Percentiles rank a stretch among this genome's conserved stretches.
These are phyloP conservation scores for Aradophagus sp. DNA, from an alignment of 1,140 invertebrate species.

Conservation along the genomic window DNA sequence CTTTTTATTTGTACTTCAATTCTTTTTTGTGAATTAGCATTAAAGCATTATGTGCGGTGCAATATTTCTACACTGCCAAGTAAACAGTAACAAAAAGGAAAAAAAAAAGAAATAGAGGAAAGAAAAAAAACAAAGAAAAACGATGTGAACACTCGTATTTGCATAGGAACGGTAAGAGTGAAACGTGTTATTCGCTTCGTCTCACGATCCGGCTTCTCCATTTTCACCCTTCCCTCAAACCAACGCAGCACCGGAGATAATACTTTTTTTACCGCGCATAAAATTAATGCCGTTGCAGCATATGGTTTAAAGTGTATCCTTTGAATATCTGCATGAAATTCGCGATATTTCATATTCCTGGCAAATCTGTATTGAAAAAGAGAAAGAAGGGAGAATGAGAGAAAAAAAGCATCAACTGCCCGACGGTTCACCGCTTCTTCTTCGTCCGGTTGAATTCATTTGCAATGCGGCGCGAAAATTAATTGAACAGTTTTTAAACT, in stretches of 20 bases:
- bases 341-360: slow-evolving; percentile 15
- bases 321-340: slow-evolving; percentile 26
- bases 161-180: slow-evolving; percentile 40
- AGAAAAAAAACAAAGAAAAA: slow-evolving; percentile 30
- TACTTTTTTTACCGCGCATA: slow-evolving; percentile 36
- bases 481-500: slow-evolving; percentile 9
- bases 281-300: slow-evolving; percentile 43
- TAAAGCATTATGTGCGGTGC: slow-evolving; percentile 26
- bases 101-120: slow-evolving; percentile 30
- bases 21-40: slow-evolving; percentile 29
- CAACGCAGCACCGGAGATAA: slow-evolving; percentile 29
- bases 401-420: no score
- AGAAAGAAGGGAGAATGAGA: no score
- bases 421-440: no score
- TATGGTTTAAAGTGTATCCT: slow-evolving; percentile 32
- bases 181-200: slow-evolving; percentile 53
- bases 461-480: no score
- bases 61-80: slow-evolving; percentile 32
- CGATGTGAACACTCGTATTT: slow-evolving; percentile 45
- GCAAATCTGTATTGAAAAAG: slow-evolving; percentile 25
- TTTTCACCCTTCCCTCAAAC: slow-evolving; percentile 33
- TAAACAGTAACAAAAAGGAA: slow-evolving; percentile 38
- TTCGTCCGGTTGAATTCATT: no score
- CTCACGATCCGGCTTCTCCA: slow-evolving; percentile 41
- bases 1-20: slow-evolving; percentile 13